Evolutionary conservation across 2,113 vertebrate species (phyloP), one percentile per base, ranked within the genome.

Genomic region (Chaenogobius annularis): DNA sequence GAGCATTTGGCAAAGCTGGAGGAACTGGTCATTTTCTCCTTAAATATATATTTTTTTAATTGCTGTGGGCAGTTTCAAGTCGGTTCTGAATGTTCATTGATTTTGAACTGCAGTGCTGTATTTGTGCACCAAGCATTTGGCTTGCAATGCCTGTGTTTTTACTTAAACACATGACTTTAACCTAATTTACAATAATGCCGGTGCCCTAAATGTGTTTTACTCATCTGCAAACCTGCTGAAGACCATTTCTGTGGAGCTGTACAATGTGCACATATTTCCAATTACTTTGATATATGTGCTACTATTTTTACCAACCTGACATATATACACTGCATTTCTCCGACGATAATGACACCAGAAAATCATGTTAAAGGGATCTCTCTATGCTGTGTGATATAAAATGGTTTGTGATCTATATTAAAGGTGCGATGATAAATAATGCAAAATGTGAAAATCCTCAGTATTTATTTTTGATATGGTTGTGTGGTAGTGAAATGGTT

Each of bases 401-500:
- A 73, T 50, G 11, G 70, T 69, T 75, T 55, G 23, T 70, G 64
- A 78, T 63, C 47, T 70, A 37, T 78, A 77, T 63, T 62, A 47
- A 69, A 75, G 62, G 26, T 69, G 69, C 61, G 13, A 67, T 68
- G 4, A 64, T 74, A 66, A 74, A 75, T 54, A 48, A 69, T 43
- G 68, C 80, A 82, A 84, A 87, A 83, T 79, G 56, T 54, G 62
- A 43, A 78, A 80, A 81, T 78, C 87, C 85, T 86, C 79, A 83
- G 85, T 83, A 86, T 88, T 88, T 79, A 82, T 66, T 80, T 85
- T 70, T 77, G 50, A 71, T 23, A 63, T 75, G 74, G 79, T 80
- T 79, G 78, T 74, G 74, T 84, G 81, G 59, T 67, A 78, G 76
- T 82, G 74, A 82, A 78, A 75, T 65, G 14, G 58, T 76, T 89